These are phyloP conservation scores for Trichonephila inaurata DNA, from an alignment of 1,140 invertebrate genomes.

Conservation along the genomic window DNA sequence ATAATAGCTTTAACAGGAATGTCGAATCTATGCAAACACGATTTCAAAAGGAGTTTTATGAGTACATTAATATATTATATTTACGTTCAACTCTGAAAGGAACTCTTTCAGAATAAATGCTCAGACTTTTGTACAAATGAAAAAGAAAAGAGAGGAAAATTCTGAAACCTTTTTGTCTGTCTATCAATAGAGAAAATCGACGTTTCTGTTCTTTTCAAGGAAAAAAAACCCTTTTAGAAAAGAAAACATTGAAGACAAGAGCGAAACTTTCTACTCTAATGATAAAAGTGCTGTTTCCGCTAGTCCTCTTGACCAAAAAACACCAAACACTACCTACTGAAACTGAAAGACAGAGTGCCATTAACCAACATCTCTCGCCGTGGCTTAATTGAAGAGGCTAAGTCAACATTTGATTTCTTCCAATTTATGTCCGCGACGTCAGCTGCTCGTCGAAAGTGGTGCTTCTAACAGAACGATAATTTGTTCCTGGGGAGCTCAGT, in stretches of 20 bases:
- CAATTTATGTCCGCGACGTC: background rate
- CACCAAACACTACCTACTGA: background rate
- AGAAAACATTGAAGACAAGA: background rate
- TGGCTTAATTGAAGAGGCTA: background rate
- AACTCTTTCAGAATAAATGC: too few species aligned
- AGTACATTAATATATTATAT: too few species aligned
- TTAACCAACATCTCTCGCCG: background rate
- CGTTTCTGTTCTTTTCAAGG: too few species aligned
- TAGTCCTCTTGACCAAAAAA: background rate
- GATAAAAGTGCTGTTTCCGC: background rate
- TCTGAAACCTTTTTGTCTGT: too few species aligned
- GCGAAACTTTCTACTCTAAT: background rate
- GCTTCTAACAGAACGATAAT: background rate
- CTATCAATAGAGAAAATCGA: too few species aligned
- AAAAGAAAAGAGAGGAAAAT: too few species aligned
- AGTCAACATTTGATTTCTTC: constrained; percentile 30
- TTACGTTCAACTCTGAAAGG: too few species aligned
- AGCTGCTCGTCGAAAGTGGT: background rate
- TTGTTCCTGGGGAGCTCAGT: background rate
- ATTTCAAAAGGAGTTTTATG: too few species aligned
- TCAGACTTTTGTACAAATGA: too few species aligned
- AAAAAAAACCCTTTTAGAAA: too few species aligned
- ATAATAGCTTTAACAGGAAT: too few species aligned
- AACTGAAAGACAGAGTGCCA: background rate
- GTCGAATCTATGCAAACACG: too few species aligned